Conservation (phyloP, 1,140 invertebrate genomes). For the Harpegnathos saltator region DNA sequence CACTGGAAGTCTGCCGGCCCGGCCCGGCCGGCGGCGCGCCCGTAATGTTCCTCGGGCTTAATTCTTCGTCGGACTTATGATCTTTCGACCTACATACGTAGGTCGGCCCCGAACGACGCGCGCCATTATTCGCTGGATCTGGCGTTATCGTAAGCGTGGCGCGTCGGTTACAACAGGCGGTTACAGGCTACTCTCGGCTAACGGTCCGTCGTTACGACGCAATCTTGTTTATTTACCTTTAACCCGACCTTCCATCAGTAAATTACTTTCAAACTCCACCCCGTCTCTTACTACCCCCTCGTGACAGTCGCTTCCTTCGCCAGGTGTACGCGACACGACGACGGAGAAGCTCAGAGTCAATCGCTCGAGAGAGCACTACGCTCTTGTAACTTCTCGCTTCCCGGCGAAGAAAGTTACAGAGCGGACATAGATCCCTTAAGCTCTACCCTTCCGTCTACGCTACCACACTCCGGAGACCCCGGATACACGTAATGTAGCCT, state of each 20-base stretch:
- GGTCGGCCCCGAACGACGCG: not conserved
- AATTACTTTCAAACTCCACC: constrained; percentile 57
- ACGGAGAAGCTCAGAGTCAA: constrained; percentile 36
- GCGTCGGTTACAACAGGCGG: constrained; percentile 16
- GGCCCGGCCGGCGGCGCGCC: not conserved
- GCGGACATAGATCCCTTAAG: constrained; percentile 47
- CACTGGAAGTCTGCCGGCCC: constrained; percentile 10
- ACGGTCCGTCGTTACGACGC: constrained; percentile 10
- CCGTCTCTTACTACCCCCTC: not conserved
- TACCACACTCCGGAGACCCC: not conserved
- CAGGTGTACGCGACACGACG: constrained; percentile 45
- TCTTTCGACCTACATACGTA: constrained; percentile 53
- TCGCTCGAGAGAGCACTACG: constrained; percentile 32
- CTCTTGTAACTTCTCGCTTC: constrained; percentile 39
- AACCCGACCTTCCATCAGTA: constrained; percentile 42
- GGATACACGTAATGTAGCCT: not conserved
- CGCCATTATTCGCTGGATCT: constrained; percentile 36
- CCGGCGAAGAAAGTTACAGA: constrained; percentile 32
- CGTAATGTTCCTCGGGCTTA: constrained; percentile 62
- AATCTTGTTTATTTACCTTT: constrained; percentile 62
- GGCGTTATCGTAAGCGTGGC: not conserved
- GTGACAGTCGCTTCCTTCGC: constrained; percentile 42
- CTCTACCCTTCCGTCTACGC: not conserved
- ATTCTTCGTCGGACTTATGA: constrained; percentile 69
- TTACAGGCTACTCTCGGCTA: too few species aligned